A percentile compares a stretch with the other conserved stretches of the same genome.
phyloP scores from a whole-genome alignment of 2,888 invertebrate species.

The Athalia circularis region DNA sequence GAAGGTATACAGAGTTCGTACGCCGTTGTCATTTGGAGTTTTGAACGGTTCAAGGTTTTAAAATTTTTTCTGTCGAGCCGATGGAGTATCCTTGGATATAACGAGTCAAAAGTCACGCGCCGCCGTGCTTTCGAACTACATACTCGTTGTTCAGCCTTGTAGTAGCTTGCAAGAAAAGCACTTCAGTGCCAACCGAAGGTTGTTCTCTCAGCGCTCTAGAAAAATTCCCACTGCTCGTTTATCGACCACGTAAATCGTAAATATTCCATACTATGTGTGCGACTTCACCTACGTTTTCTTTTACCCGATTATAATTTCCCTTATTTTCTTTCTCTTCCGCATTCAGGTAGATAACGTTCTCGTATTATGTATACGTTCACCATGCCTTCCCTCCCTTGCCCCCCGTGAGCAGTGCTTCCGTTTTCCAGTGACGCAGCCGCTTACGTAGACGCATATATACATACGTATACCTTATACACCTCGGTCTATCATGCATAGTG shows the following conservation, averaged over 20 bases:
- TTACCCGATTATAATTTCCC: no score
- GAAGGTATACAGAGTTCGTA: constrained; percentile 6
- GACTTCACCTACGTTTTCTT: not conserved
- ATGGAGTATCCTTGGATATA: not conserved
- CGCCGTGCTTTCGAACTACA: constrained; percentile 23
- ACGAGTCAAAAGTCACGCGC: constrained; percentile 26
- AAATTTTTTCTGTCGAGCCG: no score
- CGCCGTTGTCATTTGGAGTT: not conserved
- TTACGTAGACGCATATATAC: no score
- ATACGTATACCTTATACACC: no score
- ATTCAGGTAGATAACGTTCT: not conserved
- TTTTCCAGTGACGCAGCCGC: no score
- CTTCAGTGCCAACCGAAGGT: constrained; percentile 1
- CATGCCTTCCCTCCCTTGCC: not conserved
- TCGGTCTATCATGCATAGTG: constrained; percentile 27
- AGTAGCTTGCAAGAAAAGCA: constrained; percentile 16
- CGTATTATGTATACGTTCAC: not conserved
- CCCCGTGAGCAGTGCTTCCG: no score
- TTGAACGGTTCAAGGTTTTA: constrained; percentile 3
- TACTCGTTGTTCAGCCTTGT: constrained; percentile 14
- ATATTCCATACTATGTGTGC: not conserved
- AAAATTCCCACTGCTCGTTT: not conserved
- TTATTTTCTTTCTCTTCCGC: no score
- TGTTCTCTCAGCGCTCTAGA: not conserved
- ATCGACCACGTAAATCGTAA: constrained; percentile 29